Conservation (phyloP, 1,140 invertebrate genomes). For the Stegodyphus mimosarum region DNA sequence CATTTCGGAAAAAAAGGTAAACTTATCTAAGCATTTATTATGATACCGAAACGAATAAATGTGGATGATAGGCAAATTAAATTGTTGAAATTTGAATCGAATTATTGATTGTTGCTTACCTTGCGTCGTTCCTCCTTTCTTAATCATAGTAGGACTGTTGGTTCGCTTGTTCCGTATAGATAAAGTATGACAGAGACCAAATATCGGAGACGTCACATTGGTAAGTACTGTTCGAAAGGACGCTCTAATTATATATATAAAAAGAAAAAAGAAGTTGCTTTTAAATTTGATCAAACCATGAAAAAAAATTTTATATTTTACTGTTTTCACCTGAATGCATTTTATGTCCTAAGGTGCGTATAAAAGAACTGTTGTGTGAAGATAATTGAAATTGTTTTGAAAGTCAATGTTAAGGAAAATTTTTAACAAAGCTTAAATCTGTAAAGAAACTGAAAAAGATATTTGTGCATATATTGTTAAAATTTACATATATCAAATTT, state of each 20-base stretch:
- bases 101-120: background rate
- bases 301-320: too few relatives aligned
- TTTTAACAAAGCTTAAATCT: background rate
- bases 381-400: too few relatives aligned
- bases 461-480: too few relatives aligned
- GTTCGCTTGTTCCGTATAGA: constrained; percentile 27
- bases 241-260: background rate
- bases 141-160: background rate
- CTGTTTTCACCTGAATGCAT: background rate
- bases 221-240: too few relatives aligned
- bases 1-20: too few relatives aligned
- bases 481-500: too few relatives aligned
- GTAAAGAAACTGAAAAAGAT: too few relatives aligned
- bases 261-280: background rate
- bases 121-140: constrained; percentile 31
- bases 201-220: constrained; percentile 42
- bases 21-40: too few relatives aligned
- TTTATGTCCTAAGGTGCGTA: background rate
- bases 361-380: too few relatives aligned
- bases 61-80: too few relatives aligned
- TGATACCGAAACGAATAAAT: too few relatives aligned
- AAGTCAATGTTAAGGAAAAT: background rate
- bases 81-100: too few relatives aligned
- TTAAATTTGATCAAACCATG: background rate
- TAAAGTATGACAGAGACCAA: constrained; percentile 59